phyloP scores from a whole-genome alignment of 2,113 vertebrate species.

The Orcinus orca region DNA sequence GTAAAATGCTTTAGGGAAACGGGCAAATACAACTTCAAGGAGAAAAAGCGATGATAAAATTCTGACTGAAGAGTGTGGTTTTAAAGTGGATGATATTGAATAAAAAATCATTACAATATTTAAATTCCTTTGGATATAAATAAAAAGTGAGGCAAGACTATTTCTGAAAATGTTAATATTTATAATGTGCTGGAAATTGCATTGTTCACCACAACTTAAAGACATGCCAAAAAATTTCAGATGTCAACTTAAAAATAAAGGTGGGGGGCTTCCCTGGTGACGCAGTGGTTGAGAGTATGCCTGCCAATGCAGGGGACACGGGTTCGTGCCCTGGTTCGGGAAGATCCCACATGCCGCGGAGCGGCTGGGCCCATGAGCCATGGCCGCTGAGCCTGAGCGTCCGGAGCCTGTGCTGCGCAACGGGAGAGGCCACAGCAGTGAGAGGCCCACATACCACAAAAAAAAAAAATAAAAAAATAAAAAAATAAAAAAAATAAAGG shows the following conservation, averaged over 20 bases:
- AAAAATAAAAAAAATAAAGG: too few species aligned
- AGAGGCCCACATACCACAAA: too few species aligned
- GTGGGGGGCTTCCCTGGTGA: too few species aligned
- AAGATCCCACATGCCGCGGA: too few species aligned
- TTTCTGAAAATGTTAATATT: not conserved
- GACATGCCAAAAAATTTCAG: not conserved
- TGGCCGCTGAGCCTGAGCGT: too few species aligned
- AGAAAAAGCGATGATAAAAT: not conserved
- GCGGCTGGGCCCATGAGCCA: too few species aligned
- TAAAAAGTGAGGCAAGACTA: not conserved
- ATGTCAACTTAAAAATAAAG: not conserved
- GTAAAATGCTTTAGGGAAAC: not conserved
- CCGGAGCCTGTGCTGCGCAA: too few species aligned
- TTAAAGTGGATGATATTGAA: not conserved
- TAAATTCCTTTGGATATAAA: not conserved
- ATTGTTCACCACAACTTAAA: not conserved
- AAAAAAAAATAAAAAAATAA: too few species aligned
- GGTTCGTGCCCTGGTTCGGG: too few species aligned
- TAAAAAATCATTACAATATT: not conserved
- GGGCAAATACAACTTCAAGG: not conserved
- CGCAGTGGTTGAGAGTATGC: too few species aligned
- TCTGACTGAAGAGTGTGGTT: not conserved
- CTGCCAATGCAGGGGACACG: too few species aligned
- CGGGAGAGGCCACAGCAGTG: too few species aligned
- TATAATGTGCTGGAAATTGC: not conserved